Evolutionary conservation across 2,888 invertebrate genomes (phyloP).

Genomic region (Geophilus truncorum): DNA sequence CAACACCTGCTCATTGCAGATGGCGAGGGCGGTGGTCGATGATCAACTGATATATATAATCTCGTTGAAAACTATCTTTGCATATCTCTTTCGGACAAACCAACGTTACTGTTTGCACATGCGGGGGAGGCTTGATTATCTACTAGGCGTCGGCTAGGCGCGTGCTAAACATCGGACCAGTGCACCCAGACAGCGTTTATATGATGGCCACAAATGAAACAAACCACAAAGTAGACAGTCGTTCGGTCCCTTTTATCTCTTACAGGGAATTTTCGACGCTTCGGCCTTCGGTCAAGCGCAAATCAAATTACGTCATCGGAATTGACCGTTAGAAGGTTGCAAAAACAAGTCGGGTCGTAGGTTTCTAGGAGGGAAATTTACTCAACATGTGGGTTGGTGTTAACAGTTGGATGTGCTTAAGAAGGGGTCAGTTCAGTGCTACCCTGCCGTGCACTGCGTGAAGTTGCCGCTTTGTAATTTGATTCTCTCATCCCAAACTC

Average conservation of each 20-base stretch:
- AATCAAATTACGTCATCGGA: neutral
- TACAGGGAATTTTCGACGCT: neutral
- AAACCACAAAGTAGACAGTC: neutral
- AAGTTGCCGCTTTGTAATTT: constrained; percentile 12
- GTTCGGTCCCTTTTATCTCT: neutral
- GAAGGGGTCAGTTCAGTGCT: neutral
- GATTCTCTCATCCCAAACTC: neutral
- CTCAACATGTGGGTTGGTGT: neutral
- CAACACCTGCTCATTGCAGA: neutral
- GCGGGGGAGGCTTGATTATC: neutral
- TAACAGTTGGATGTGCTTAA: neutral
- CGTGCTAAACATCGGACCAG: neutral
- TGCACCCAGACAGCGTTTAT: neutral
- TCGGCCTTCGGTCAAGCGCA: neutral
- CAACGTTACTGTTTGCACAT: neutral
- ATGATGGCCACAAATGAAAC: neutral
- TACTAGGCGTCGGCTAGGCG: neutral
- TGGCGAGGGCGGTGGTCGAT: neutral
- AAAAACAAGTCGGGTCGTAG: neutral
- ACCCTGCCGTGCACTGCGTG: neutral
- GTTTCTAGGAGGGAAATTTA: neutral
- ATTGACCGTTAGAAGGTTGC: neutral
- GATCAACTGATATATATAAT: constrained; percentile 6
- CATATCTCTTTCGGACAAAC: constrained; percentile 6
- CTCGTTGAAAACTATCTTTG: neutral